phyloP scores from a whole-genome alignment of 2,888 invertebrate species.

The Agrotis puta region DNA sequence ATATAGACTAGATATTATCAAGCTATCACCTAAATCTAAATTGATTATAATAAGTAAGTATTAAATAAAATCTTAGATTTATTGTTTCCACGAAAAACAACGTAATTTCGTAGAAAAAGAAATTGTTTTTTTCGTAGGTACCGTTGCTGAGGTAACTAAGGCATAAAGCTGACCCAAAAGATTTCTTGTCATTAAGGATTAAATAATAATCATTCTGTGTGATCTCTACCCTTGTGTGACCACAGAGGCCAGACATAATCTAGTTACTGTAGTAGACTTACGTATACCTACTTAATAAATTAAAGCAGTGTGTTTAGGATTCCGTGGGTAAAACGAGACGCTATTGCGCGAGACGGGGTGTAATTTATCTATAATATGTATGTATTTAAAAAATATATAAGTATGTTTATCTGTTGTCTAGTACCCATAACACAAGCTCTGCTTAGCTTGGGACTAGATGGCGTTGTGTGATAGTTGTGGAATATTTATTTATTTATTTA shows the following conservation, averaged over 20 bases:
- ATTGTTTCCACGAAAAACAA: conserved; percentile 15
- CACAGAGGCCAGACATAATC: neutral
- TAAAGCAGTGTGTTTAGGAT: neutral
- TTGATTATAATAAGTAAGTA: conserved; percentile 1
- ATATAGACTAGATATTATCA: too few relatives aligned
- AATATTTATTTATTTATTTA: too few relatives aligned
- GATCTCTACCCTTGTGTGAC: neutral
- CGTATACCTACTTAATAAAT: neutral
- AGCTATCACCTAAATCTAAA: too few relatives aligned
- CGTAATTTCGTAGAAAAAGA: neutral
- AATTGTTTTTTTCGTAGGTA: conserved; percentile 6
- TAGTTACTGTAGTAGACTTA: neutral
- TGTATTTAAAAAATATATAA: too few relatives aligned
- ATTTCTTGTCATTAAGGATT: neutral
- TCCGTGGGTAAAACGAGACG: too few relatives aligned
- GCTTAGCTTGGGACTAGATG: too few relatives aligned
- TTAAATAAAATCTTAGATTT: conserved; percentile 9
- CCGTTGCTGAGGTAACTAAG: neutral
- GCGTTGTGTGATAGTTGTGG: too few relatives aligned
- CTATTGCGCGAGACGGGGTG: too few relatives aligned
- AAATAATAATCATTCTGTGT: neutral
- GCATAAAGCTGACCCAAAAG: neutral
- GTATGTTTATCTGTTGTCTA: too few relatives aligned
- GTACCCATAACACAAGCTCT: too few relatives aligned
- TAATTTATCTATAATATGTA: too few relatives aligned